A percentile compares a stretch with the other conserved stretches of the same genome.
Conservation (phyloP, 1,140 invertebrate species). For the Drosophila rufa region DNA sequence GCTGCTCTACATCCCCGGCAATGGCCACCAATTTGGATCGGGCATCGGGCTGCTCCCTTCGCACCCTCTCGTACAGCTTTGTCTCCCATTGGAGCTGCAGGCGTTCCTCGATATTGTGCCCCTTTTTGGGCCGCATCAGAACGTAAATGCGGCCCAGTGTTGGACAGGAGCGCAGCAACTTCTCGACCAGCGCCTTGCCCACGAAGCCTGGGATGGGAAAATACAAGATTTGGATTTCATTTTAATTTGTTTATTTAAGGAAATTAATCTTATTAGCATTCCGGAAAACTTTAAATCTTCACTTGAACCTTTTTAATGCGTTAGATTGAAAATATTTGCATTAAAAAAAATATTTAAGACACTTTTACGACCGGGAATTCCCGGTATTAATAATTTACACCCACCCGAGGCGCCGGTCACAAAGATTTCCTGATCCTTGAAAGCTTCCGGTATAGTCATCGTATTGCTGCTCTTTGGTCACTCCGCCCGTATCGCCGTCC, state of each 20-base stretch:
- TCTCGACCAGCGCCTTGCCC: constrained; percentile 95
- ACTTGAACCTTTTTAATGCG: too few species aligned
- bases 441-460: constrained; percentile 86
- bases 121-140: constrained; percentile 92
- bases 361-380: neutral
- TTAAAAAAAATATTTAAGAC: too few species aligned
- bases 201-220: constrained; percentile 88
- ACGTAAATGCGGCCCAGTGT: constrained; percentile 91
- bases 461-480: neutral
- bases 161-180: constrained; percentile 91
- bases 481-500: constrained; percentile 32
- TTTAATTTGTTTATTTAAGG: neutral
- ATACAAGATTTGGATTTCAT: neutral
- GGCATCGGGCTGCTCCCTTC: constrained; percentile 84
- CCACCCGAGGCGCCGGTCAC: constrained; percentile 89
- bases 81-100: constrained; percentile 87
- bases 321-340: too few species aligned
- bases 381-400: constrained; percentile 2
- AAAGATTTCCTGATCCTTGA: constrained; percentile 88
- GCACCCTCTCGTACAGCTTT: constrained; percentile 86
- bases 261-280: too few species aligned
- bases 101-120: constrained; percentile 88
- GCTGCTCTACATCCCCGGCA: constrained; percentile 90
- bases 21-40: constrained; percentile 92
- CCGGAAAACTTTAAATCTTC: too few species aligned